Base-by-base conservation (phyloP, 2,113 vertebrate species). In the Hypomesus transpacificus region DNA sequence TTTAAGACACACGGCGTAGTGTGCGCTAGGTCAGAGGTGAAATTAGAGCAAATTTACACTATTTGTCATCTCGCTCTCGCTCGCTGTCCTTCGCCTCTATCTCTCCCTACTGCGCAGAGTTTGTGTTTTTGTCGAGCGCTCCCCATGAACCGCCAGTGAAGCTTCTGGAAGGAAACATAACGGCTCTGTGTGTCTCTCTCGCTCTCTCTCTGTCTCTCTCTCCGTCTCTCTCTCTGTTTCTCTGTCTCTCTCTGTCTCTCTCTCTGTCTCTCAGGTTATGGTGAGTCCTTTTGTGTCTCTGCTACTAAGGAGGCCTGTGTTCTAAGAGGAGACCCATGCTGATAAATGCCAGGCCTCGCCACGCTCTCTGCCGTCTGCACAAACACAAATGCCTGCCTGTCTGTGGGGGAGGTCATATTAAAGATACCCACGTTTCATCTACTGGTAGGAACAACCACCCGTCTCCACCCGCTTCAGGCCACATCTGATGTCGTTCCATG, bases 361-460 rank as follows among this genome's bases (percentile, higher is more conserved):
- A 80, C 87, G 66, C 87, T 76, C 80, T 92, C 89, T 90, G 87
- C 89, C 87, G 89, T 93, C 90, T 87, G 85, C 91, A 87, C 88
- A 81, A 83, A 88, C 85, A 89, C 92, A 92, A 92, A 95, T 95
- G 93, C 93, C 91, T 93, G 92, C 92, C 90, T 92, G 91, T 86
- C 90, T 75, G 91, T 86, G 89, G 88, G 92, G 84, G 85, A 90
- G 90, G 88, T 93, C 90, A 93, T 84, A 91, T 88, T 92, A 91
- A 92, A 89, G 87, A 91, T 85, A 91, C 88, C 86, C 84, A 89
- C 75, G 79, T 89, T 92, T 92, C 87, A 87, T 89, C 87, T 87
- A 84, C 91, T 91, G 92, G 91, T 93, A 90, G 68, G 87, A 88
- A 39, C 62, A 34, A 79, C 71, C 28, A 68, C 62, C 67, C 67